Base-by-base conservation (phyloP, 1,140 invertebrate species). In the Solen grandis region DNA sequence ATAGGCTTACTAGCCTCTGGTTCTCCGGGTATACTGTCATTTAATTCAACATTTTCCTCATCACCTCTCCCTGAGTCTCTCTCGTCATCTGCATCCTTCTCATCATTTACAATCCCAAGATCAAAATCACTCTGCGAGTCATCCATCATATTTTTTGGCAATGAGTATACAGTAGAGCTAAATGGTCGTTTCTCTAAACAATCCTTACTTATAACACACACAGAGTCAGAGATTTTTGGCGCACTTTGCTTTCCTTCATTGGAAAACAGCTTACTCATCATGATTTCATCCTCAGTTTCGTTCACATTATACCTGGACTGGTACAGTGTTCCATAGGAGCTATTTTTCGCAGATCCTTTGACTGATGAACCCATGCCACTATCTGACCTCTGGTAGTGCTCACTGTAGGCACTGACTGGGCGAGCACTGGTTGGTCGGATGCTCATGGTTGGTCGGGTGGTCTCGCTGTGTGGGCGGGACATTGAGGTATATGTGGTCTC, bases 331-430 rank as follows among this genome's bases (percentile, higher is more conserved):
- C 57, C 59, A 50, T 85, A 79, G 14, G 54, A 68, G 27, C 59
- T 72, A 22, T 66, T 77, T 62, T 83, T 77, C 0, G 86, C 79
- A 14, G 88, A 88, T 33, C 85, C 85, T 46, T 84, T 84, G 22
- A 74, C n/a, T n/a, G 87, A 86, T 25, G 82, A 81, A 5, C 81
- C 87, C 33, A 85, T 50, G 1, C 87, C 88, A 83, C 88, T 90
- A 74, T 89, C 88, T 29, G 86, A 82, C 14, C 84, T 63, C 10
- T 73, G 80, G 35, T 83, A 84, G 10, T 65, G 75, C 33, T 87
- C 88, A 79, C 83, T 84, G 41, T 87, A 85, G 8, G 85, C 84
- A 82, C 86, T 88, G 5, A 80, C 69, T 8, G 87, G 84, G n/a
- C 86, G 36, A 16, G 87, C 84, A 75, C 85, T 86, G 25, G 65